Evolutionary conservation across 2,113 vertebrate genomes (phyloP), one percentile per base, ranked within the genome.

Genomic region (Halichoeres trimaculatus): DNA sequence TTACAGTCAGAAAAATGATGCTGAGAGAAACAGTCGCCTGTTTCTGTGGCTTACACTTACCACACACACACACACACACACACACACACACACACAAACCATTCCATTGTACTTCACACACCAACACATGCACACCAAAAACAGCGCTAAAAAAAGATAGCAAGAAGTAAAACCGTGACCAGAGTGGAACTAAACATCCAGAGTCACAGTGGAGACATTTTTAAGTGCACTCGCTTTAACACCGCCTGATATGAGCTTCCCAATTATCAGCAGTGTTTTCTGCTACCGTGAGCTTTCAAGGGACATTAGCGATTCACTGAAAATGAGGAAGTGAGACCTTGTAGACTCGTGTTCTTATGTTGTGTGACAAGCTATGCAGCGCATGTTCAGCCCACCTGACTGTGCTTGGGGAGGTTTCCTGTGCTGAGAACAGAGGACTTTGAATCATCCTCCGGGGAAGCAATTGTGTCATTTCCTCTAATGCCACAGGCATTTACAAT

Each of bases 311-410:
- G 38, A 68, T 38, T 89, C 59, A 58, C 55, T 30, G 54, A 66
- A 85, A 80, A 81, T 69, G 43, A 83, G 88, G 88, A 91, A 90
- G 84, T 76, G 82, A 89, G 85, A 88, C 66, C 59, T 64, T 54
- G 20, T 51, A 52, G 58, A 48, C 79, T 54, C 17, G 23, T 76
- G 85, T 86, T 81, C 40, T 53, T 58, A 10, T 66, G 40, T 67
- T 81, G 70, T 88, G 75, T 77, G 74, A 85, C 72, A 57, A 76
- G 74, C 72, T 40, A 36, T 55, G 52, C 51, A 14, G 54, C 7
- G 63, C 73, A 54, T 75, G 76, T 26, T 85, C 70, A 59, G 65
- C 85, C 79, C 80, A 81, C 76, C 79, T 78, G 74, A 87, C 77
- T 45, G 1, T 9, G 58, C 71, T 65, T 8, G 1, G n/a, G 63